A percentile compares a stretch with the other conserved stretches of the same genome.
Evolutionary conservation across 2,888 invertebrate species (phyloP).

Genomic region (Andrena camellia): DNA sequence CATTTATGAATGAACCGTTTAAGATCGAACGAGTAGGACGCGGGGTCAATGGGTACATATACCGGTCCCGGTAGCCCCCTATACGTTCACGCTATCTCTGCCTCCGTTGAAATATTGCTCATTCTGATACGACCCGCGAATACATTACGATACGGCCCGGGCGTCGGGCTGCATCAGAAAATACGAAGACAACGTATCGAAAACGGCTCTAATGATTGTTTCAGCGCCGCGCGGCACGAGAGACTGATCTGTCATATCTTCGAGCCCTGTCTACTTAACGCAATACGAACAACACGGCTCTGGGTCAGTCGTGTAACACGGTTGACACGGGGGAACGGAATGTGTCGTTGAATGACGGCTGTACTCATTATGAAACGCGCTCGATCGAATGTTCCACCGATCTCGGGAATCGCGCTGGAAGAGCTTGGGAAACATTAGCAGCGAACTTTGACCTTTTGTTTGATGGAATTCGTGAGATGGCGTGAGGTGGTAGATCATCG

Average conservation of each 20-base stretch:
- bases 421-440: neutral
- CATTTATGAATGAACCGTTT: slow-evolving; percentile 76
- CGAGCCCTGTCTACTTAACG: neutral
- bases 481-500: neutral
- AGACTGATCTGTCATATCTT: slow-evolving; percentile 2
- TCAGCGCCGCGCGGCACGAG: neutral
- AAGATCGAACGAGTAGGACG: slow-evolving; percentile 73
- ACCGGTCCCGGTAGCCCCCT: slow-evolving; percentile 69
- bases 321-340: neutral
- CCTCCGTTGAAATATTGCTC: slow-evolving; percentile 76
- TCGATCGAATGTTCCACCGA: neutral
- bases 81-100: slow-evolving; percentile 74
- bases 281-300: neutral
- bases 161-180: neutral
- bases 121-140: slow-evolving; percentile 63
- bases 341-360: neutral
- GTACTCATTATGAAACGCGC: neutral
- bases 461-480: too few species aligned
- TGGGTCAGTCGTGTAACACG: neutral
- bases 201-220: slow-evolving; percentile 7
- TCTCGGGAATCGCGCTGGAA: neutral
- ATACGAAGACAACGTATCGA: slow-evolving; percentile 6
- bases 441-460: neutral
- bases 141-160: slow-evolving; percentile 60
- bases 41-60: slow-evolving; percentile 71